Conservation (phyloP, 2,113 vertebrate genomes). For the Actinemys pallida region DNA sequence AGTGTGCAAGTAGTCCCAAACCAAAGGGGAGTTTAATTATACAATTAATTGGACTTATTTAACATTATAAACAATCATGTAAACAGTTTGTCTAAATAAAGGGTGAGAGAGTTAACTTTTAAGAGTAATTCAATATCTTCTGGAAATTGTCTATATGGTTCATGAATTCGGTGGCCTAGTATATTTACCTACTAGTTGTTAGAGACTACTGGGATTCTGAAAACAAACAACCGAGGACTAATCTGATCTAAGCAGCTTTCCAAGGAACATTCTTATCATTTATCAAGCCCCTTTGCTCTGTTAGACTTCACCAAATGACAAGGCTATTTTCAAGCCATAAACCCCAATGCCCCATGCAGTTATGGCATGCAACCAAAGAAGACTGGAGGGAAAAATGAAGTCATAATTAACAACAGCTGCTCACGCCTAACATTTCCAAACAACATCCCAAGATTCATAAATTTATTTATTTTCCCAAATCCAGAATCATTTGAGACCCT, state of each 20-base stretch:
- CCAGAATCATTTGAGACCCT: background rate
- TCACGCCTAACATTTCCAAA: constrained; percentile 68
- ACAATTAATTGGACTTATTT: constrained; percentile 62
- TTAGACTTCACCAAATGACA: constrained; percentile 81
- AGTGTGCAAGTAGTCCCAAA: constrained; percentile 13
- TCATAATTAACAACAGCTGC: constrained; percentile 85
- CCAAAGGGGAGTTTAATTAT: constrained; percentile 53
- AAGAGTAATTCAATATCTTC: constrained; percentile 72
- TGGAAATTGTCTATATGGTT: constrained; percentile 64
- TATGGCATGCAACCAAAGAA: constrained; percentile 79
- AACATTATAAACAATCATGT: constrained; percentile 39
- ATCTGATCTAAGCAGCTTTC: constrained; percentile 75
- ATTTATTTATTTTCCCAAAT: constrained; percentile 17
- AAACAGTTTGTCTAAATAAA: constrained; percentile 61
- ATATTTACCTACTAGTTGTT: constrained; percentile 67
- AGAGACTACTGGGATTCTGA: constrained; percentile 50
- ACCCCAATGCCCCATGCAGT: constrained; percentile 78
- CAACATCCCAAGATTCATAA: constrained; percentile 27
- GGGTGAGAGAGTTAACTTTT: constrained; percentile 25
- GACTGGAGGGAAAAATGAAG: constrained; percentile 79
- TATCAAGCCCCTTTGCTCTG: constrained; percentile 80
- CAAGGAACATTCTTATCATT: constrained; percentile 73
- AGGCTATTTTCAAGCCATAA: constrained; percentile 81
- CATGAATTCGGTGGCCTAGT: constrained; percentile 48
- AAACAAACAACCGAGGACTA: constrained; percentile 69